Percentiles rank a stretch among this genome's conserved stretches.
These are phyloP conservation scores for Lacanobia oleracea DNA, from an alignment of 2,888 invertebrate genomes.

Conservation along the genomic window DNA sequence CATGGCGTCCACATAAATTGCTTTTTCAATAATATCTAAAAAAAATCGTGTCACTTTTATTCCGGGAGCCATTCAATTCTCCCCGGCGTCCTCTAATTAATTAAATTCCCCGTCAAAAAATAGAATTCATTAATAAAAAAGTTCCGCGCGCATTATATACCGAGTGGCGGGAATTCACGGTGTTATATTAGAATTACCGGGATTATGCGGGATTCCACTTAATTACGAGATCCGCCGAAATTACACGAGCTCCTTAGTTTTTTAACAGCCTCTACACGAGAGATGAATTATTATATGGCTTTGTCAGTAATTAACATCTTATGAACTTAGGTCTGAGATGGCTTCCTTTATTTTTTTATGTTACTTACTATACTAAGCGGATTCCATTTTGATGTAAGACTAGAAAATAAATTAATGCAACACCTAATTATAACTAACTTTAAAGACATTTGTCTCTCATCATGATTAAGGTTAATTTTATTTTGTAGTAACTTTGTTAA, in stretches of 20 bases:
- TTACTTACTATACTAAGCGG: constrained; percentile 22
- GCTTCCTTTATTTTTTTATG: constrained; percentile 19
- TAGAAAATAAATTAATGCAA: neutral
- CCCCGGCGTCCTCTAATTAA: constrained; percentile 74
- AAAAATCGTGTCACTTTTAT: constrained; percentile 49
- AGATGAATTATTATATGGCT: constrained; percentile 58
- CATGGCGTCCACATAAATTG: constrained; percentile 42
- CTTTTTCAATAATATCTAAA: constrained; percentile 50
- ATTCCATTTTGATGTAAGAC: constrained; percentile 25
- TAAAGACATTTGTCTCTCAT: neutral
- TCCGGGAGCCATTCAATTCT: constrained; percentile 54
- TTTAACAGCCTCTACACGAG: constrained; percentile 60
- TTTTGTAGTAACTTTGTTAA: neutral
- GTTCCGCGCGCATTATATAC: constrained; percentile 65
- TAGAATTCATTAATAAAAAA: constrained; percentile 82
- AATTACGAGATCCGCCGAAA: constrained; percentile 77
- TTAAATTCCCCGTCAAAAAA: constrained; percentile 80
- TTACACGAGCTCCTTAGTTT: constrained; percentile 71
- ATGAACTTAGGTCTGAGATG: constrained; percentile 36
- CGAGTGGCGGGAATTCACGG: constrained; percentile 72
- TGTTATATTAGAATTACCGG: constrained; percentile 81
- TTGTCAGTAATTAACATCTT: constrained; percentile 56
- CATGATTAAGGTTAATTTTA: neutral
- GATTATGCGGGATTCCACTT: constrained; percentile 81
- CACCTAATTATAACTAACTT: neutral